Evolutionary conservation across 2,888 invertebrate genomes (phyloP).

Genomic region (Andrena bucephala): DNA sequence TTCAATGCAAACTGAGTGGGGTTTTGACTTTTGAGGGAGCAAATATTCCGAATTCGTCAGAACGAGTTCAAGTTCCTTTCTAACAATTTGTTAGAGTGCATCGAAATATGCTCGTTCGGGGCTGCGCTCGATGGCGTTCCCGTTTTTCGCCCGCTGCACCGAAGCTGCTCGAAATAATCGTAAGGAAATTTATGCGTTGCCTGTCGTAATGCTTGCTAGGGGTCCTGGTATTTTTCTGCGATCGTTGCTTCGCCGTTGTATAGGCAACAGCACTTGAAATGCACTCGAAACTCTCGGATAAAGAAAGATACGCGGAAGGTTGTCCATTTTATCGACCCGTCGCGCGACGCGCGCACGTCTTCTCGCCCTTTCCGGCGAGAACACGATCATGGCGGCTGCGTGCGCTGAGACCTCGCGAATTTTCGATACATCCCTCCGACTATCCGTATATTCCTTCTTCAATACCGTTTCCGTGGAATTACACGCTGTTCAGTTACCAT

Average conservation of each 20-base stretch:
- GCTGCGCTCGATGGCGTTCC: neutral
- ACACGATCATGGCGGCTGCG: conserved; percentile 65
- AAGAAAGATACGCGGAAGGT: conserved; percentile 54
- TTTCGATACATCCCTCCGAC: too few relatives aligned
- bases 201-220: conserved; percentile 13
- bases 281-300: conserved; percentile 48
- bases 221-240: conserved; percentile 3
- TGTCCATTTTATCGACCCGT: conserved; percentile 73
- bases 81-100: conserved; percentile 4
- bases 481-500: neutral
- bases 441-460: neutral
- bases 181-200: conserved; percentile 38
- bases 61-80: neutral
- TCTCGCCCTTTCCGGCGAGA: conserved; percentile 36
- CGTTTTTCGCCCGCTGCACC: conserved; percentile 4
- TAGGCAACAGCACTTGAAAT: conserved; percentile 42
- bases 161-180: conserved; percentile 36
- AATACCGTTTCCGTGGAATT: neutral
- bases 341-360: conserved; percentile 70
- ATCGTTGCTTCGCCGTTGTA: conserved; percentile 24
- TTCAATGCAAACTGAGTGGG: neutral
- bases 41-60: neutral
- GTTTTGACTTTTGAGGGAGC: neutral
- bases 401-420: conserved; percentile 20
- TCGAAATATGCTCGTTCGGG: neutral